Evolutionary conservation across 1,140 invertebrate genomes (phyloP).

Genomic region (Heliconius himera): DNA sequence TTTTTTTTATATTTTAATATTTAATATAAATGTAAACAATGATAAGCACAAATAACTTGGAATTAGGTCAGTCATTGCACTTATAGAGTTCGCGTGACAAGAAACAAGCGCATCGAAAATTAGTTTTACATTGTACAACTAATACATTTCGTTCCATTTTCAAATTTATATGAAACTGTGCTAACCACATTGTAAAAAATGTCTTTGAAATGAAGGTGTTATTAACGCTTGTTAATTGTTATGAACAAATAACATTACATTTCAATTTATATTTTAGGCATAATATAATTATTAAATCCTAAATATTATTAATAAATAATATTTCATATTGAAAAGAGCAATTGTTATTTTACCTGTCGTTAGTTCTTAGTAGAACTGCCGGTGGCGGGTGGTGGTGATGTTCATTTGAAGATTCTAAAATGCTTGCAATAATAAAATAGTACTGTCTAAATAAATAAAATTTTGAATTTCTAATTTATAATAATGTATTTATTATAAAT

Average conservation of each 20-base stretch:
- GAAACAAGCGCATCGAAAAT: background rate
- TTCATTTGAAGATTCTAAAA: no score
- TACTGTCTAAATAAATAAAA: no score
- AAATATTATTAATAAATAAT: no score
- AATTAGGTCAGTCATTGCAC: background rate
- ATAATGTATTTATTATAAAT: no score
- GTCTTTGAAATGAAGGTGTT: background rate
- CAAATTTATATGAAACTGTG: background rate
- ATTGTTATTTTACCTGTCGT: no score
- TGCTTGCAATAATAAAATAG: no score
- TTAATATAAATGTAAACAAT: background rate
- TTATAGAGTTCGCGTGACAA: conserved; percentile 5
- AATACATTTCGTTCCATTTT: background rate
- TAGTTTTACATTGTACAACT: background rate
- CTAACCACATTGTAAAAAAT: background rate
- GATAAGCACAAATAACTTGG: background rate
- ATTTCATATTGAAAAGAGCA: no score
- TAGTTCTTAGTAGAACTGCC: no score
- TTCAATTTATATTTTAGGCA: no score
- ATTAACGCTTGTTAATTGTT: background rate
- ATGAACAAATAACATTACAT: background rate
- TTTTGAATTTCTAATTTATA: no score
- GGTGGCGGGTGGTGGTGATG: no score
- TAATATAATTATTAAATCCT: no score
- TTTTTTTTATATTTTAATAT: background rate